phyloP scores from a whole-genome alignment of 2,113 vertebrate species.

The Ceratotherium simum region DNA sequence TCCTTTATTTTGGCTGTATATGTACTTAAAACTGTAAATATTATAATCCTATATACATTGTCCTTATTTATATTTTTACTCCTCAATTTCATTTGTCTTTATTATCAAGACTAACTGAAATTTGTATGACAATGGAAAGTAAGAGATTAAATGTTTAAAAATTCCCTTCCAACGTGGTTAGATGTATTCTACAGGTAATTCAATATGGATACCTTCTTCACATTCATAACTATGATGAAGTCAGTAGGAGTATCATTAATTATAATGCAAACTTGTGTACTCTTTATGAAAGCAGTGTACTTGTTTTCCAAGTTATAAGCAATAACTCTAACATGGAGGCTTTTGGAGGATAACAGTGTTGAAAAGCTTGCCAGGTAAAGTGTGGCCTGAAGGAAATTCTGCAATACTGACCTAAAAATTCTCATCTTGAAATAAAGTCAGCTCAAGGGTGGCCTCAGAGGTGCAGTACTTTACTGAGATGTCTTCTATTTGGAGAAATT shows the following conservation, averaged over 20 bases:
- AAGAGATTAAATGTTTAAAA: slow-evolving; percentile 29
- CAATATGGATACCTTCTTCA: background rate
- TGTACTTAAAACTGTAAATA: background rate
- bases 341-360: background rate
- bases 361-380: background rate
- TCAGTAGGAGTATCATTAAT: background rate
- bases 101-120: slow-evolving; percentile 40
- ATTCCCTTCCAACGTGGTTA: background rate
- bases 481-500: background rate
- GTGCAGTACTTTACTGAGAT: background rate
- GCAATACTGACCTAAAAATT: background rate
- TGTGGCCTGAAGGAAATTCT: background rate
- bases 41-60: background rate
- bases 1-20: background rate
- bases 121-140: background rate
- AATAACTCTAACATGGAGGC: background rate
- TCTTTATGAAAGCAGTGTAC: background rate
- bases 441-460: background rate
- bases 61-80: slow-evolving; percentile 41
- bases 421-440: background rate
- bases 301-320: background rate
- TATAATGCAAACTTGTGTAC: background rate
- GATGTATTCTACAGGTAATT: background rate
- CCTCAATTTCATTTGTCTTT: background rate
- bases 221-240: background rate